phyloP scores from a whole-genome alignment of 2,113 vertebrate species.

The Burhinus oedicnemus region DNA sequence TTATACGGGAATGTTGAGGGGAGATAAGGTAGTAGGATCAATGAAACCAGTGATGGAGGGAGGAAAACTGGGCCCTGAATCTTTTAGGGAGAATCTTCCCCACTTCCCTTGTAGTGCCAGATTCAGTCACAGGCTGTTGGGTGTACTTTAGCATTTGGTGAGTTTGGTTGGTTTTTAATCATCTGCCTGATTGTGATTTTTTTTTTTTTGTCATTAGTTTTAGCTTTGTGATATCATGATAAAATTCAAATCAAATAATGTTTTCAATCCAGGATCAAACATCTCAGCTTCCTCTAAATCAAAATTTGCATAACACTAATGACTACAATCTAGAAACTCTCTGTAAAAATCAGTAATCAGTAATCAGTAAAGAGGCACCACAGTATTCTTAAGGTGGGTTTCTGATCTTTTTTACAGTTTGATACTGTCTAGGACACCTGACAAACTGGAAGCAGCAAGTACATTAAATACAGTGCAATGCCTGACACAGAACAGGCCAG shows the following conservation, averaged over 20 bases:
- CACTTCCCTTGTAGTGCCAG: not conserved
- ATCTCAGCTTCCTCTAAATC: not conserved
- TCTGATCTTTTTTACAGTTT: slow-evolving; percentile 23
- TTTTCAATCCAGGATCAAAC: not conserved
- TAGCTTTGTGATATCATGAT: not conserved
- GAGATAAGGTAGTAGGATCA: not conserved
- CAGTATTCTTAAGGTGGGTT: slow-evolving; percentile 14
- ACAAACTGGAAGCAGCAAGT: slow-evolving; percentile 57
- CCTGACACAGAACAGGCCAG: not conserved
- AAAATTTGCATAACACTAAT: not conserved
- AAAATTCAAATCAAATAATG: not conserved
- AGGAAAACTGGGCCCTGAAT: not conserved
- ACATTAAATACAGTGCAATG: slow-evolving; percentile 34
- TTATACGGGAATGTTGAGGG: not conserved
- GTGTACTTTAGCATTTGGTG: not conserved
- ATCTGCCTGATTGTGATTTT: not conserved
- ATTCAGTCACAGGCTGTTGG: not conserved
- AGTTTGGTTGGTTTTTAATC: not conserved
- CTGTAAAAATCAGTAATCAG: not conserved
- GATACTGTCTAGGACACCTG: slow-evolving; percentile 50
- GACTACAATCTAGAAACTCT: not conserved
- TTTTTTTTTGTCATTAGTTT: not conserved
- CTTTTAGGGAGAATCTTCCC: not conserved
- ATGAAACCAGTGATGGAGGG: not conserved
- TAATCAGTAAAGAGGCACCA: slow-evolving; percentile 18